phyloP scores from a whole-genome alignment of 53 echinoderm and acorn worm species.

The Stichopus horrens region DNA sequence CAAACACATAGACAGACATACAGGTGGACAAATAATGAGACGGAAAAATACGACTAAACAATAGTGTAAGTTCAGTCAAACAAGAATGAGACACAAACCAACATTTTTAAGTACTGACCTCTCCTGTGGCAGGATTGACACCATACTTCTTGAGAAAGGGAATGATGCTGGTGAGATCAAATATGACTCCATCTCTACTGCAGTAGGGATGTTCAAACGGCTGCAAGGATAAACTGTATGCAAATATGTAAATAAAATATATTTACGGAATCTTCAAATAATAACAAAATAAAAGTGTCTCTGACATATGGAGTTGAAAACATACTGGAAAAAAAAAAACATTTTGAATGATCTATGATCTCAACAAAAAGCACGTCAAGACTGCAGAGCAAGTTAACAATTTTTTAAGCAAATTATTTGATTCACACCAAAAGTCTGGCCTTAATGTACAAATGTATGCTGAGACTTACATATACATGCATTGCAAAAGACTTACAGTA shows the following conservation, averaged over 20 bases:
- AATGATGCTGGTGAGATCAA: slow-evolving; percentile 92
- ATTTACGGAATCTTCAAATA: background rate
- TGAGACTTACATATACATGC: no score
- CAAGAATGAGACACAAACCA: background rate
- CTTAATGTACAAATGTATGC: no score
- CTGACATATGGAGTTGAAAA: no score
- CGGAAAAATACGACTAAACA: background rate
- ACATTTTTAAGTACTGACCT: slow-evolving; percentile 55
- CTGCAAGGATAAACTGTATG: slow-evolving; percentile 81
- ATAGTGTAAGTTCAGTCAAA: background rate
- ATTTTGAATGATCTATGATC: no score
- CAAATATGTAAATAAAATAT: background rate
- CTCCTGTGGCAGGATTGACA: slow-evolving; percentile 91
- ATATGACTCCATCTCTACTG: slow-evolving; percentile 90
- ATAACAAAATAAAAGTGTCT: no score
- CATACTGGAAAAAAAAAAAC: no score
- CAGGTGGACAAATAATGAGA: background rate
- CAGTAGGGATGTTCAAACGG: slow-evolving; percentile 99
- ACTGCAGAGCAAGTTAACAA: no score
- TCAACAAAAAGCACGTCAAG: no score
- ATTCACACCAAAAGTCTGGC: no score
- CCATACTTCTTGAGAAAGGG: slow-evolving; percentile 91
- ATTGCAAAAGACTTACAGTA: no score
- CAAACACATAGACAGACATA: no score
- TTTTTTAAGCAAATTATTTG: no score